Conservation (phyloP, 1,140 invertebrate species). For the Zaprionus inermis region DNA sequence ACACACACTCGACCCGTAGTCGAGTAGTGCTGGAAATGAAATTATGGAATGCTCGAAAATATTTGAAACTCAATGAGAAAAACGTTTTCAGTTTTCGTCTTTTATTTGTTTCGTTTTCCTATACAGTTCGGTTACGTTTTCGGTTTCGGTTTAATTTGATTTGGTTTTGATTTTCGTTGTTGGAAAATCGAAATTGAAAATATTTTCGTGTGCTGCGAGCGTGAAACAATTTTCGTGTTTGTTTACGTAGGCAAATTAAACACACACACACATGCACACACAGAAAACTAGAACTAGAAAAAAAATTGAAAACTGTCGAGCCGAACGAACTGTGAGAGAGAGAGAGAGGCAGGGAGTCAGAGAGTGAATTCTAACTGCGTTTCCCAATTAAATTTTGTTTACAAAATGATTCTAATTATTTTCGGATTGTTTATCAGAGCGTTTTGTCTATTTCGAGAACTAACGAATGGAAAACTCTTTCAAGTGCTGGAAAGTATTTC, state of each 20-base stretch:
- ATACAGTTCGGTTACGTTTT: slow-evolving; percentile 16
- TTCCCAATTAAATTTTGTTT: slow-evolving; percentile 62
- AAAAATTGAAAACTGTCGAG: slow-evolving; percentile 34
- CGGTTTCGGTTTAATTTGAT: slow-evolving; percentile 45
- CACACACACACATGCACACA: slow-evolving; percentile 41
- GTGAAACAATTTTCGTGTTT: slow-evolving; percentile 75
- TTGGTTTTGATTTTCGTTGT: slow-evolving; percentile 35
- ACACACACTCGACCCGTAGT: slow-evolving; percentile 51
- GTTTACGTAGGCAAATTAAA: slow-evolving; percentile 72
- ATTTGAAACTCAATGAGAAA: slow-evolving; percentile 67
- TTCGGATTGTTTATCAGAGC: slow-evolving; percentile 66
- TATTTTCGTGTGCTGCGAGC: slow-evolving; percentile 78
- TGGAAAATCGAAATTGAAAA: slow-evolving; percentile 70
- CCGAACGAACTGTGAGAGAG: slow-evolving; percentile 36
- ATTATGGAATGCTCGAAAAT: slow-evolving; percentile 75
- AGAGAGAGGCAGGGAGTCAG: no score
- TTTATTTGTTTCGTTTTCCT: no score
- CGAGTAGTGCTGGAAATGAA: slow-evolving; percentile 50
- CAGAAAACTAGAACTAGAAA: slow-evolving; percentile 27
- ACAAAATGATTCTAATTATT: slow-evolving; percentile 77
- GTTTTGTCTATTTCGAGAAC: slow-evolving; percentile 59
- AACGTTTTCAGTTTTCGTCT: slow-evolving; percentile 50
- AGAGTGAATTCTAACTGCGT: slow-evolving; percentile 38
- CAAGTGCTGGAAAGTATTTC: slow-evolving; percentile 11
- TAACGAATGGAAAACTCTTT: slow-evolving; percentile 44